Percentiles rank a stretch among this genome's conserved stretches.
These are phyloP conservation scores for Mormyrus lacerda DNA, from an alignment of 2,113 vertebrate species.

Conservation along the genomic window DNA sequence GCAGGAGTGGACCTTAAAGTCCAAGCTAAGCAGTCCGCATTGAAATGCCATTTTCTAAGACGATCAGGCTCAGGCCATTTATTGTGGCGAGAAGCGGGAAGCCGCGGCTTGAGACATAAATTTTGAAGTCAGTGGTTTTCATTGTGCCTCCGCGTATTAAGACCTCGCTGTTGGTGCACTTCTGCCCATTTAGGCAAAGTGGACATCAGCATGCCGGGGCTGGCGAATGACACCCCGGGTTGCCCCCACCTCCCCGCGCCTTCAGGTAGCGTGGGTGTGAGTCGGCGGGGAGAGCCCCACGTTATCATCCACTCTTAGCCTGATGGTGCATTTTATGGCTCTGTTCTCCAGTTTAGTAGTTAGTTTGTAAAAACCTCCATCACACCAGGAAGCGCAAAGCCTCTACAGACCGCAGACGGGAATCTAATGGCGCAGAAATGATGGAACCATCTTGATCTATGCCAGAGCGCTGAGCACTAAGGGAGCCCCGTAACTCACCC, in stretches of 20 bases:
- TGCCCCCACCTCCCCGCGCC: conserved; percentile 29
- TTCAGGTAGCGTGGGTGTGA: conserved; percentile 34
- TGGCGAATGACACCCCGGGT: conserved; percentile 20
- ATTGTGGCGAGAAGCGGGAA: conserved; percentile 46
- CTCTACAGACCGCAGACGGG: background rate
- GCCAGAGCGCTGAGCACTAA: background rate
- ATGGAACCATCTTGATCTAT: background rate
- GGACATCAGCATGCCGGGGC: conserved; percentile 61
- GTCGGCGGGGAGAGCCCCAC: conserved; percentile 10
- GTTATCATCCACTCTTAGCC: conserved; percentile 39
- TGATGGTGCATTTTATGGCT: background rate
- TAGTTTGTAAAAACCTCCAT: background rate
- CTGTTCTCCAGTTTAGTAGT: background rate
- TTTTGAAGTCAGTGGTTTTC: conserved; percentile 63
- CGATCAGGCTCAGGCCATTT: conserved; percentile 58
- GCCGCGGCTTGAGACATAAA: conserved; percentile 55
- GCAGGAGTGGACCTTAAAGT: conserved; percentile 49
- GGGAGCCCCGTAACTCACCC: background rate
- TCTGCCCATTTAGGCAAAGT: conserved; percentile 55
- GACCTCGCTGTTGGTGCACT: conserved; percentile 60
- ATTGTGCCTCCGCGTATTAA: conserved; percentile 59
- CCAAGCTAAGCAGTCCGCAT: conserved; percentile 59
- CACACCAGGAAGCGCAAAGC: background rate
- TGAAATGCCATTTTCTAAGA: conserved; percentile 59
- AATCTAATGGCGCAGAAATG: background rate